Evolutionary conservation across 2,888 invertebrate genomes (phyloP).

Genomic region (Dione juno): DNA sequence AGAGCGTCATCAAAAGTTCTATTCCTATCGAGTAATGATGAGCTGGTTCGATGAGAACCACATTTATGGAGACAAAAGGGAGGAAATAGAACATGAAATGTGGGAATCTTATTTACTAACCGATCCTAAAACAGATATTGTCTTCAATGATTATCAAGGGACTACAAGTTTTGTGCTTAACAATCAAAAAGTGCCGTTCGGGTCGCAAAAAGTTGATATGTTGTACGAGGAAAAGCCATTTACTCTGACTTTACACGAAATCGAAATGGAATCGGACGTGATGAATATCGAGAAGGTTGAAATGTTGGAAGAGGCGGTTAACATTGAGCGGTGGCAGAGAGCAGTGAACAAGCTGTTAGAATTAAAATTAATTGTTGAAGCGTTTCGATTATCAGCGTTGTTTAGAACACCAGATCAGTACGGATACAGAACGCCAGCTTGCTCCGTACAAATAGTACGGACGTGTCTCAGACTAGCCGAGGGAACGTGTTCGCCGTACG

Average conservation of each 20-base stretch:
- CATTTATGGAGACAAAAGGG: constrained; percentile 68
- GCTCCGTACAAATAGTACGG: constrained; percentile 83
- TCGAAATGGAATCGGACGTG: constrained; percentile 75
- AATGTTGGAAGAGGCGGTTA: constrained; percentile 67
- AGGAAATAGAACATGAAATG: constrained; percentile 76
- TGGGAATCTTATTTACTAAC: constrained; percentile 69
- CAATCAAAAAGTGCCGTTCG: constrained; percentile 66
- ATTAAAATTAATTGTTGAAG: constrained; percentile 83
- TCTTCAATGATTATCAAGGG: constrained; percentile 63
- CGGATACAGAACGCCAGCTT: constrained; percentile 64
- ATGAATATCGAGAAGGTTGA: constrained; percentile 71
- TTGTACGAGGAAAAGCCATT: constrained; percentile 66
- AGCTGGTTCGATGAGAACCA: constrained; percentile 76
- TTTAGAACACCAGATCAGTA: constrained; percentile 77
- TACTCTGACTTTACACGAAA: constrained; percentile 67
- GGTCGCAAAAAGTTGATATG: constrained; percentile 62
- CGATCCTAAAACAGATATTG: constrained; percentile 43
- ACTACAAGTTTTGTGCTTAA: constrained; percentile 69
- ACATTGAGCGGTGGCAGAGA: constrained; percentile 71
- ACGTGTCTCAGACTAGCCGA: constrained; percentile 86
- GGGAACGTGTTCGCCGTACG: constrained; percentile 84
- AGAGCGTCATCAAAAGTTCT: constrained; percentile 77
- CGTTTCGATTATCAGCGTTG: constrained; percentile 83
- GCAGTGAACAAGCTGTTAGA: constrained; percentile 83
- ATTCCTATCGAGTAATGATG: constrained; percentile 75